phyloP scores from a whole-genome alignment of 2,113 vertebrate genomes.

The Sphyrna mokarran region DNA sequence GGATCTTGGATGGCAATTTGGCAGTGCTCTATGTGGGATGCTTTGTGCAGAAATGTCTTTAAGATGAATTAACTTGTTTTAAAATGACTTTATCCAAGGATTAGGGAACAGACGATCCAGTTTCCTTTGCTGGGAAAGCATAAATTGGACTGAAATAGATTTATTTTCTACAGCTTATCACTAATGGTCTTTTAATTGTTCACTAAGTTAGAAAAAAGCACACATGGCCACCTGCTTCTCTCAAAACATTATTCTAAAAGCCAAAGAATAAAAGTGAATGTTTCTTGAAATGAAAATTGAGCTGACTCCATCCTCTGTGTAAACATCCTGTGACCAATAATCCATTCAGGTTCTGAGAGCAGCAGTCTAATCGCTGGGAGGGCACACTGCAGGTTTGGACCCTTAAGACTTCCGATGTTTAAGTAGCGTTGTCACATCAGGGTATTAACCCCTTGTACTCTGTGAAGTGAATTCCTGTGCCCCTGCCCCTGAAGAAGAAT shows the following conservation, averaged over 20 bases:
- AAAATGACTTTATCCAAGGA: slow-evolving; percentile 21
- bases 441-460: neutral
- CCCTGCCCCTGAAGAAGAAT: neutral
- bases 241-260: neutral
- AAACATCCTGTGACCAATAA: neutral
- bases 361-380: neutral
- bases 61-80: neutral
- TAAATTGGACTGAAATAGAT: neutral
- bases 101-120: neutral
- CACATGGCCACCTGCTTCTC: neutral
- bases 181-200: neutral
- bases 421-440: neutral
- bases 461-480: neutral
- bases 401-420: neutral
- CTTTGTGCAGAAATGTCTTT: neutral
- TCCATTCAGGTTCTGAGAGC: neutral
- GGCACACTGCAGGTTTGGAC: neutral
- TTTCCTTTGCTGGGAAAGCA: neutral
- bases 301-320: neutral
- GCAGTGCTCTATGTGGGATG: neutral
- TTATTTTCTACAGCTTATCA: neutral
- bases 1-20: neutral
- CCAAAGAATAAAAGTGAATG: neutral
- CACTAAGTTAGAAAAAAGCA: neutral
- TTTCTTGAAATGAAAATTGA: neutral